Base-by-base conservation (phyloP, 53 echinoderm and acorn worm species). In the Astropecten irregularis region DNA sequence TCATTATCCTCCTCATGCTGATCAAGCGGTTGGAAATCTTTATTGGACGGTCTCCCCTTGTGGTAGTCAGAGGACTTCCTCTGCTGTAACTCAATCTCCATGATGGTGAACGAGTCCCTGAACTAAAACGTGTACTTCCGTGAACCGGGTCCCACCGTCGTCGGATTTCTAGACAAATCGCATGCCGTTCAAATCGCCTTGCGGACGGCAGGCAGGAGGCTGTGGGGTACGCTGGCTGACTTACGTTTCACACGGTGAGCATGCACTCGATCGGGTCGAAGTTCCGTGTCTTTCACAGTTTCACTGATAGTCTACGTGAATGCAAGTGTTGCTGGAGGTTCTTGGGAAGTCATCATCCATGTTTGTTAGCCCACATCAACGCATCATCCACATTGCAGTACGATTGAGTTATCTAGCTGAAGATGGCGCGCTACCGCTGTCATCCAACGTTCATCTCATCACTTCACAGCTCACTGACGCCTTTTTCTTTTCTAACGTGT, bases 11-110 rank as follows among this genome's bases (percentile, higher is more conserved):
- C 62, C 11, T 79, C 79, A 1, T 48, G 79, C 79, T 79, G 79
- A 31, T 30, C 79, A 4, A 79, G 44, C 46, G 79, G 79, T 18
- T 79, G 62, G 44, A 79, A 79, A 47, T 79, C 79, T 20, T 79
- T 79, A 38, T 79, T 79, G 18, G 79, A 79, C 9, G 79, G 79
- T 20, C 79, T 23, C 20, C 66, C 66, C 19, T 42, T 42, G 42
- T 28, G 23, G 22, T 68, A 16, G 1, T 32, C 68, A 4, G 54
- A 54, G 4, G 54, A 9, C 54, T n/a, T 54, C n/a, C 70, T 21
- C 22, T 74, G 39, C 46, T 79, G 46, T 19, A 79, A 31, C 40
- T 61, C 62, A 47, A 47, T 79, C 61, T 79, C 62, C 79, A 61
- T 61, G 68, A 26, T 44, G n/a, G n/a, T n/a, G n/a, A n/a, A n/a